Evolutionary conservation across 2,113 vertebrate genomes (phyloP).

Genomic region (Hydrochoerus hydrochaeris): DNA sequence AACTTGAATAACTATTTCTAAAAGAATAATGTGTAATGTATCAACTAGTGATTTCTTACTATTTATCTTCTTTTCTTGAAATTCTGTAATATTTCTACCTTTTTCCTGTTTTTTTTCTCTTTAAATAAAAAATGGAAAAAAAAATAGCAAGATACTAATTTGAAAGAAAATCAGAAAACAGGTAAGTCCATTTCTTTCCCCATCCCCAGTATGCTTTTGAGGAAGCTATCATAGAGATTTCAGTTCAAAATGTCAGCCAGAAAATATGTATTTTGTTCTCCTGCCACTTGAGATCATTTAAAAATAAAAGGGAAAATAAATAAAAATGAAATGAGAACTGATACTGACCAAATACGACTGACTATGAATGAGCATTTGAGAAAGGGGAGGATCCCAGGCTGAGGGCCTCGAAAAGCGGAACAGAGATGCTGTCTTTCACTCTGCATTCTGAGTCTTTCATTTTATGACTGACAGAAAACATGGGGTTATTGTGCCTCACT

Average conservation of each 20-base stretch:
- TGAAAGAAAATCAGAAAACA: conserved; percentile 36
- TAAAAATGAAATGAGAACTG: background rate
- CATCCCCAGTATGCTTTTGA: background rate
- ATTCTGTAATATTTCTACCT: no score
- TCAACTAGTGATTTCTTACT: no score
- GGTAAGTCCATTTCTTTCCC: background rate
- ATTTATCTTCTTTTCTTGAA: no score
- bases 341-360: background rate
- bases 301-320: background rate
- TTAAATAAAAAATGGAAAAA: no score
- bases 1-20: no score
- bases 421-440: background rate
- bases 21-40: no score
- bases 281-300: background rate
- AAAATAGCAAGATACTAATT: background rate
- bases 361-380: background rate
- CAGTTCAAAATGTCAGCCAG: background rate
- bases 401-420: background rate
- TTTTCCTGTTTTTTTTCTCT: no score
- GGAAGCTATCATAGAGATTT: background rate
- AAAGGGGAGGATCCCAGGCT: background rate
- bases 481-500: background rate
- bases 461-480: background rate
- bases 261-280: background rate
- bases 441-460: background rate